Conservation (phyloP, 1,140 invertebrate species). For the Cotesia typhae region DNA sequence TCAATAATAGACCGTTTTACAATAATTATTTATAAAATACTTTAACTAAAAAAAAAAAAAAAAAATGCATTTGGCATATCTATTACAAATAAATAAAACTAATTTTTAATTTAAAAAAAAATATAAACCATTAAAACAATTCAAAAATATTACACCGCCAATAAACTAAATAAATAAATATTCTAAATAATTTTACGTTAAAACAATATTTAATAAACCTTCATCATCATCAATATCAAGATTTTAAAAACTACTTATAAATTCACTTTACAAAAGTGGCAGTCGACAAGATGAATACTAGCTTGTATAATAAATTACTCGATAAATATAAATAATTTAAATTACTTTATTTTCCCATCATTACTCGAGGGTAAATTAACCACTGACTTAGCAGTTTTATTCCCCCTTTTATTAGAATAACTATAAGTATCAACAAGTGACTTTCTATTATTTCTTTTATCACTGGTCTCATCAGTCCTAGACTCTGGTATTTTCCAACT, state of each 20-base stretch:
- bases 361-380: conserved; percentile 40
- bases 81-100: conserved; percentile 26
- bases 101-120: background rate
- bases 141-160: background rate
- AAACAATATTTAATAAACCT: too few relatives aligned
- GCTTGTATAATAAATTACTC: conserved; percentile 1
- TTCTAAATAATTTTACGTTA: background rate
- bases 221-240: conserved; percentile 8
- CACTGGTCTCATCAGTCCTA: conserved; percentile 31
- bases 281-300: background rate
- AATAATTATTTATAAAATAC: conserved; percentile 43
- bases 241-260: too few relatives aligned
- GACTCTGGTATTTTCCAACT: conserved; percentile 38
- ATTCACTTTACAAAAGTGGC: background rate
- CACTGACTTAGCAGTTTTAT: conserved; percentile 48
- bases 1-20: conserved; percentile 33
- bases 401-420: conserved; percentile 42
- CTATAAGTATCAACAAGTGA: conserved; percentile 43
- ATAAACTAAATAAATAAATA: conserved; percentile 7
- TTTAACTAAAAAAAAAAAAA: conserved; percentile 39
- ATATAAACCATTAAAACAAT: background rate
- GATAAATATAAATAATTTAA: background rate
- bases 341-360: conserved; percentile 19
- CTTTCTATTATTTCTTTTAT: conserved; percentile 41
- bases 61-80: conserved; percentile 58